Evolutionary conservation across 92 coral and sea anemone genomes (phyloP), one percentile per base, ranked within the genome.

Genomic region (Palythoa caribaeorum): DNA sequence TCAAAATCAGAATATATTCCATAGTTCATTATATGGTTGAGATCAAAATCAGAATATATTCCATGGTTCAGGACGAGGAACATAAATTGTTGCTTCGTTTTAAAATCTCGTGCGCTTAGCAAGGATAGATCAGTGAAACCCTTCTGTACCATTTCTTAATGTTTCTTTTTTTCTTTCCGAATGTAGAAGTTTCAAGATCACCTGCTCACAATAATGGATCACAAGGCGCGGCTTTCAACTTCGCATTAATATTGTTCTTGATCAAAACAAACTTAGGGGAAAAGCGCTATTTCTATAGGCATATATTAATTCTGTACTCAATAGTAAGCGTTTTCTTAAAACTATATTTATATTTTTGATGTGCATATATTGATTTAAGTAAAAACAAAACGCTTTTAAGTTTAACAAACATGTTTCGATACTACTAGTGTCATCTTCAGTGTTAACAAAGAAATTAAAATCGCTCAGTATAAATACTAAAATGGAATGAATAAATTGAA

Each of bases 131-230:
- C 66, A 59, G 17, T 16, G 21, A 62, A 62, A 16, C 69, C 17
- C 1, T 54, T 3, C 2, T 14, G 13, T 35, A 19, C 1, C 44
- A 16, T 35, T 19, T 38, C 8, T 39, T 62, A 62, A 14, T 21
- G 44, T 47, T 76, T 54, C 11, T 15, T 47, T 59, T 52, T 44
- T 63, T 68, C 92, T 70, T 78, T 78, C 71, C 90, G 79, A 80
- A 53, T 89, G 80, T 90, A 97, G 99, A 96, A 92, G 77, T 96
- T 97, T 83, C 99, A 97, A 90, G 99, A 97, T 50, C 98, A 97
- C 77, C 95, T 97, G 36, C 92, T 97, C 94, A 97, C 99, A 54
- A 90, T 97, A 37, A 91, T 97, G 91, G 99, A 97, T 72, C 99
- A 97, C 94, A 96, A 92, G 91, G 87, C 98, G 47, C 94, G 92